Conservation (phyloP, 2,797 vertebrate genomes). For the Peromyscus melanophrys region DNA sequence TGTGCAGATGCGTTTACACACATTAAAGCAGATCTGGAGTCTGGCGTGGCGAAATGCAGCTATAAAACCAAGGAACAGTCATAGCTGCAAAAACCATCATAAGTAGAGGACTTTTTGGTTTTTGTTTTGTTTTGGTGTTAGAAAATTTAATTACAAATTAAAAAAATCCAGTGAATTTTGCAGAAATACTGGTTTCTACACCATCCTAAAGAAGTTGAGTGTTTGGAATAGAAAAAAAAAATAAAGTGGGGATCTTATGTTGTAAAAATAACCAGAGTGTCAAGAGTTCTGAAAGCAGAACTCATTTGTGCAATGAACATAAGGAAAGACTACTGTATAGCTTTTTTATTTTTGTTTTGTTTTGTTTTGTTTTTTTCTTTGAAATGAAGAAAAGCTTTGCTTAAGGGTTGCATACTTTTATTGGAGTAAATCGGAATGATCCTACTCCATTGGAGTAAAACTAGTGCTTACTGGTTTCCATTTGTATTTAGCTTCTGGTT, state of each 20-base stretch:
- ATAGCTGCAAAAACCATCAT: slow-evolving; percentile 93
- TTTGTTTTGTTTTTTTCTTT: slow-evolving; percentile 13
- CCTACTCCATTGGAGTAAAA: slow-evolving; percentile 94
- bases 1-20: slow-evolving; percentile 87
- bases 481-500: slow-evolving; percentile 95
- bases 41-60: slow-evolving; percentile 90
- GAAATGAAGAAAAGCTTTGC: slow-evolving; percentile 92
- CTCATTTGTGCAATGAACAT: slow-evolving; percentile 91
- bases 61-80: slow-evolving; percentile 89
- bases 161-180: slow-evolving; percentile 90
- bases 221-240: slow-evolving; percentile 85
- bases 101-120: slow-evolving; percentile 87
- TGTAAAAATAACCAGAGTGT: slow-evolving; percentile 89
- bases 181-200: slow-evolving; percentile 91
- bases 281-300: slow-evolving; percentile 88
- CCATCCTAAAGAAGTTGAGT: slow-evolving; percentile 86
- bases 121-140: slow-evolving; percentile 73
- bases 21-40: slow-evolving; percentile 89
- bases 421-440: slow-evolving; percentile 93
- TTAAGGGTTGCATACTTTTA: slow-evolving; percentile 92
- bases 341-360: slow-evolving; percentile 77
- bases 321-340: slow-evolving; percentile 93
- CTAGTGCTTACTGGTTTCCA: slow-evolving; percentile 93
- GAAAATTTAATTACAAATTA: slow-evolving; percentile 88
- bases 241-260: slow-evolving; percentile 88